Base-by-base conservation (phyloP, 64 coral and sea anemone species). In the Pachyseris speciosa region DNA sequence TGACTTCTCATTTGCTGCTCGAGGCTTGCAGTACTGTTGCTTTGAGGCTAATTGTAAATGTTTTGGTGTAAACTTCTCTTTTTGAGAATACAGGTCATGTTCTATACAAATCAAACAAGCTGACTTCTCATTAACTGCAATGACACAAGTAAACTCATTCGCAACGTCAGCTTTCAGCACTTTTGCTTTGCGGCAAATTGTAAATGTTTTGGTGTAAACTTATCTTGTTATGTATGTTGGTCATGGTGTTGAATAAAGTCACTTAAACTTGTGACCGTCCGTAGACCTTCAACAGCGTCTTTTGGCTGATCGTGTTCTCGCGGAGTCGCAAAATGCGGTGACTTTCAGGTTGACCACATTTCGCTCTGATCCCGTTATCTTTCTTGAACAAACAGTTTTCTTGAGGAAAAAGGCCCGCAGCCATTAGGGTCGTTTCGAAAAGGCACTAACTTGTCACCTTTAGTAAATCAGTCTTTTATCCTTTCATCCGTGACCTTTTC, bases 341-440 rank as follows among this genome's bases (percentile, higher is more conserved):
- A 22, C 51, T 32, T 37, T 80, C 17, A 36, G 13, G 17, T 59
- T 34, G 3, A 50, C 5, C 9, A n/a, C 13, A 3, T 49, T 47
- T 16, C 10, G 10, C 3, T 58, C n/a, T 0, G 50, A 9, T 34
- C 16, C 7, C 17, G 72, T 94, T 72, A 96, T 83, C 96, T 75
- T 66, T 98, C 96, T 75, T 98, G 96, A 40, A 98, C 80, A 86
- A 98, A 98, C 43, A 98, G 6, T 93, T 98, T 77, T 98, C 93
- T 87, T 94, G 93, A 4, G 96, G 96, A 71, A 89, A 98, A 9
- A 98, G 85, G 11, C 96, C 96, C 7, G 96, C 96, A 4, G 76
- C 55, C 66, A 85, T 94, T 0, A 98, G 80, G 2, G 89, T 95
- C 17, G 79, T 79, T 39, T 34, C 66, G 61, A 88, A 95, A 75